Evolutionary conservation across 2,797 vertebrate species (phyloP), one percentile per base, ranked within the genome.

Genomic region (Picus viridis): DNA sequence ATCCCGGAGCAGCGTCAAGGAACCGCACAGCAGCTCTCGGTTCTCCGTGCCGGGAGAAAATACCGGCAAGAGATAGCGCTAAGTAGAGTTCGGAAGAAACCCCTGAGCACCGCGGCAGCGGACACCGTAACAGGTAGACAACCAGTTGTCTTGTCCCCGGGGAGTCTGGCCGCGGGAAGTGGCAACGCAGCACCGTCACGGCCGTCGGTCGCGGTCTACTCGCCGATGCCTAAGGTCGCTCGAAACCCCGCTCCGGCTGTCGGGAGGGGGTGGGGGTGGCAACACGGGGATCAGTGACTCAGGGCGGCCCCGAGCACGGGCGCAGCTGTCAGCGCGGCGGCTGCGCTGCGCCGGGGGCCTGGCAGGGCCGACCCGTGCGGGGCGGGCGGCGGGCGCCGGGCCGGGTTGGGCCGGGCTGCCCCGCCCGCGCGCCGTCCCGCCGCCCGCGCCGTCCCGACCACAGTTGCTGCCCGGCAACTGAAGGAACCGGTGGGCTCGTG

Each of bases 111-210:
- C 6, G 7, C 17, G 8, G 34, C 43, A 16, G 45, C 5, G 43
- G 12, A 4, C 29, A 27, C 6, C 16, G 24, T 27, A 34, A 24
- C 39, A 45, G 32, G 36, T 9, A 14, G 9, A 41, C 30, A 14
- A 20, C 0, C 34, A 15, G 13, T 2, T 7, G 4, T 10, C 8
- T 39, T 7, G 9, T 7, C 18, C 20, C 12, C 7, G 23, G 16
- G 18, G 45, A 3, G 34, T 18, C 47, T 23, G 27, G 27, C 49
- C 10, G 58, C 16, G 29, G 49, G 15, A 23, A 13, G 17, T 17
- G 12, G 39, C 34, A 24, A 24, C 32, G 23, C 32, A 15, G 47
- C 22, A 23, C 47, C 22, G 22, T 12, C 47, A 49, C 47, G 20
- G 22, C 22, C 47, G 11, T 10, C 22, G 11, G 47, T 22, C 20